These are phyloP conservation scores for Agriopis aurantiaria DNA, from an alignment of 2,888 invertebrate species.

Conservation along the genomic window DNA sequence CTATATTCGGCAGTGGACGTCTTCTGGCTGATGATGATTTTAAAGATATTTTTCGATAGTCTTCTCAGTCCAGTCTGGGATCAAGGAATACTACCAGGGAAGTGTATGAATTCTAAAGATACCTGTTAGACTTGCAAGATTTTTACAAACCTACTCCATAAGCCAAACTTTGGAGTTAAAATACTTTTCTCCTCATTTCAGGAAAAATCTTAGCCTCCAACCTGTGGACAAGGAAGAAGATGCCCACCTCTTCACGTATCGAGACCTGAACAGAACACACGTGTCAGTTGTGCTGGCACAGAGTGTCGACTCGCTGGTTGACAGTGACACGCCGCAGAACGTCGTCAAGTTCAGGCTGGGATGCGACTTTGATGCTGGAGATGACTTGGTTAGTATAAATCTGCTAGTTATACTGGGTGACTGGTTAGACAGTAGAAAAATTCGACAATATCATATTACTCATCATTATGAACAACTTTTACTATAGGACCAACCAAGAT, in stretches of 20 bases:
- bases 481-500: too few relatives aligned
- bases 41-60: not conserved
- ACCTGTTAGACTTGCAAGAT: too few relatives aligned
- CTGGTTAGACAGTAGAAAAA: too few relatives aligned
- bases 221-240: conserved; percentile 91
- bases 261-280: conserved; percentile 91
- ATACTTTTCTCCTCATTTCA: conserved; percentile 50
- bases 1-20: too few relatives aligned
- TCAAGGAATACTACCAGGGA: too few relatives aligned
- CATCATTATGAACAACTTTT: too few relatives aligned
- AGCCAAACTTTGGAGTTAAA: not conserved
- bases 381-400: conserved; percentile 85
- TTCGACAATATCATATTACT: too few relatives aligned
- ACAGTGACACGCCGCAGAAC: conserved; percentile 92
- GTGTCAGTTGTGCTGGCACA: conserved; percentile 92
- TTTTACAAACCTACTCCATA: not conserved
- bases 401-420: too few relatives aligned
- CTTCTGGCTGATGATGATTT: too few relatives aligned
- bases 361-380: conserved; percentile 90
- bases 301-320: conserved; percentile 93
- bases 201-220: conserved; percentile 89
- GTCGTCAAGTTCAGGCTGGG: conserved; percentile 93
- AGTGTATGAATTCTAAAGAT: too few relatives aligned
- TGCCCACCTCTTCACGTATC: conserved; percentile 90
- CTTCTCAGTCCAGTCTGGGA: not conserved